These are phyloP conservation scores for Tyto alba DNA, from an alignment of 2,113 vertebrate species.

Conservation along the genomic window DNA sequence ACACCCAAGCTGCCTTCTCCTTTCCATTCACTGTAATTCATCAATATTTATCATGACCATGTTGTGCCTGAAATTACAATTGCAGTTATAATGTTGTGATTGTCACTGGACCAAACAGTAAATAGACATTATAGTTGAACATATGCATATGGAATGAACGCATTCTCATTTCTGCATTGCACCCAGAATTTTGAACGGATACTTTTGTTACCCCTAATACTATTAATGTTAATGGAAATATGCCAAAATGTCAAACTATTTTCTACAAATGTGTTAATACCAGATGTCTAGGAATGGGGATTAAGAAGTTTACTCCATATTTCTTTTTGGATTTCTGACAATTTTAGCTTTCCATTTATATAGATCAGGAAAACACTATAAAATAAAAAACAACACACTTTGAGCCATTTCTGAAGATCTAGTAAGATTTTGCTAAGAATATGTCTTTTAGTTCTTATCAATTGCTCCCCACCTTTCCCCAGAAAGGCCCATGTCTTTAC, in stretches of 20 bases:
- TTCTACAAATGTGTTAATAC: slow-evolving; percentile 13
- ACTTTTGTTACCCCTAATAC: not conserved
- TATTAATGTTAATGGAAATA: slow-evolving; percentile 16
- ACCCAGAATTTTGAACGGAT: slow-evolving; percentile 18
- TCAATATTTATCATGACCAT: slow-evolving; percentile 51
- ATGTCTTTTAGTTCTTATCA: not conserved
- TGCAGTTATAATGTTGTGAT: not conserved
- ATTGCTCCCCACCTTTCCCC: not conserved
- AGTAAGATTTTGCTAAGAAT: not conserved
- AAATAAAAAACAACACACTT: not conserved
- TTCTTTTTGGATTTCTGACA: not conserved
- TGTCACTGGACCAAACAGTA: slow-evolving; percentile 36
- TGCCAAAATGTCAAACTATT: slow-evolving; percentile 30
- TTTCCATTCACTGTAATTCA: slow-evolving; percentile 15
- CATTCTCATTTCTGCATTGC: not conserved
- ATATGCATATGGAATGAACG: not conserved
- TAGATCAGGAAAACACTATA: not conserved
- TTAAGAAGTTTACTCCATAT: not conserved
- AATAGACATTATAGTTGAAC: not conserved
- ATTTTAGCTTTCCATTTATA: not conserved
- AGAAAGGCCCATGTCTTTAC: not conserved
- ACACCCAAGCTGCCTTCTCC: not conserved
- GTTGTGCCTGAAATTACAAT: slow-evolving; percentile 13
- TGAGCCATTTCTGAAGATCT: not conserved
- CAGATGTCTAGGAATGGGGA: not conserved